phyloP scores from a whole-genome alignment of 2,888 invertebrate genomes.

The Hipparchia semele region DNA sequence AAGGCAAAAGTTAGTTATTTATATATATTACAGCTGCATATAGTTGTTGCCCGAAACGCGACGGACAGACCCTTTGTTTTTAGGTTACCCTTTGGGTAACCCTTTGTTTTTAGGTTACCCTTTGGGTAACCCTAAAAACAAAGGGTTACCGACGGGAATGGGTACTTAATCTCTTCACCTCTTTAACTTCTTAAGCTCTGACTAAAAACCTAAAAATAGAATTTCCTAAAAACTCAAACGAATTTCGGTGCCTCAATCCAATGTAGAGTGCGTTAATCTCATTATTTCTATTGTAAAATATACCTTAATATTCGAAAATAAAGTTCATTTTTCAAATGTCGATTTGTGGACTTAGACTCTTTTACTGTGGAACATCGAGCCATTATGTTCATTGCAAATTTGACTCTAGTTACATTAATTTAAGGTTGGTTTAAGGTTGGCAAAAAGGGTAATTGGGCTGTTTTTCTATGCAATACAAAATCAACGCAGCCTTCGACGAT shows the following conservation, averaged over 20 bases:
- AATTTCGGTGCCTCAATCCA: constrained; percentile 31
- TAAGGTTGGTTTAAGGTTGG: constrained; percentile 25
- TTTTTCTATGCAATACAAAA: constrained; percentile 33
- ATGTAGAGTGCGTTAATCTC: constrained; percentile 30
- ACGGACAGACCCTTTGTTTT: too few relatives aligned
- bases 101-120: too few relatives aligned
- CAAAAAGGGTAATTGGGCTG: constrained; percentile 20
- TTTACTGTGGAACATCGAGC: not conserved
- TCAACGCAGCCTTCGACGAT: constrained; percentile 57
- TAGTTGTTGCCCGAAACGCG: too few relatives aligned
- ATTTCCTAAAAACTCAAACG: constrained; percentile 26
- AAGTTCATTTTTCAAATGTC: not conserved
- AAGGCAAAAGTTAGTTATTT: too few relatives aligned
- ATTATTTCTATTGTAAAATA: not conserved
- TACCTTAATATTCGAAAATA: not conserved
- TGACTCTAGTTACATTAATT: not conserved
- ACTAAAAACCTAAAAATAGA: constrained; percentile 34
- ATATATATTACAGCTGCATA: too few relatives aligned
- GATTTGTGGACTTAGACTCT: not conserved
- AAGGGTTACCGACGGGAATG: too few relatives aligned
- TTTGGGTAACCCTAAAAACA: too few relatives aligned
- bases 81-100: too few relatives aligned
- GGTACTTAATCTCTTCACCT: not conserved
- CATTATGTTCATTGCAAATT: not conserved
- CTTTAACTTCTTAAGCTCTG: constrained; percentile 14